Base-by-base conservation (phyloP, 2,888 invertebrate species). In the Lasioglossum figueresi region DNA sequence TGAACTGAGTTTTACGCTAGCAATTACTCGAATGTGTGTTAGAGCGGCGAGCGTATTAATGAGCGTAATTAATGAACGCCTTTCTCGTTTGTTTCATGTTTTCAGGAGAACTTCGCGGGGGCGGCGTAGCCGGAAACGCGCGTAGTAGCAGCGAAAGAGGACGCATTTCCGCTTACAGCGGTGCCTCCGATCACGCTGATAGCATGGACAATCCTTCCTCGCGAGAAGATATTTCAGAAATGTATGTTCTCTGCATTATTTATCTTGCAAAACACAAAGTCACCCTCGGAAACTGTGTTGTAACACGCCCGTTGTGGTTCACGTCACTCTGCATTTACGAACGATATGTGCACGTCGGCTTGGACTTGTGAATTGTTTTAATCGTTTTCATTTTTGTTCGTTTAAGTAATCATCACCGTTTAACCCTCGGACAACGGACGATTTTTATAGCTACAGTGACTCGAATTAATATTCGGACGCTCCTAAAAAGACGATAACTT, bases 41-140 rank as follows among this genome's bases (percentile, higher is more conserved):
- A 52, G 34, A 77, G 16, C 48, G 56, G 8, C 19, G 31, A 12
- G 37, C 43, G 40, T 71, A 84, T 70, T 40, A 70, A 70, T 66
- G n/a, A 66, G 34, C 52, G 37, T 31, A 71, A 81, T 79, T 93
- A 93, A 86, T 95, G 95, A 95, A 93, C 94, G 71, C 48, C 14
- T 75, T 40, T 40, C 70, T 77, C 48, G 23, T 74, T 80, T 72
- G 59, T 78, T 87, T 80, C 66, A 66, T 91, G 94, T 94, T 91
- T 93, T 93, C 92, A 95, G 95, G 94, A 94, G 94, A 94, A 76
- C 93, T 95, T 89, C 94, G 95, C 81, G 94, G 95, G 88, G 93
- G 94, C 88, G 93, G 93, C 37, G 86, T 92, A 63, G 93, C 94
- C 71, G 94, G 93, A 91, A 94, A 93, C 87, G 90, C 93, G 75